phyloP scores from a whole-genome alignment of 2,797 vertebrate genomes.

The Periophthalmus magnuspinnatus region DNA sequence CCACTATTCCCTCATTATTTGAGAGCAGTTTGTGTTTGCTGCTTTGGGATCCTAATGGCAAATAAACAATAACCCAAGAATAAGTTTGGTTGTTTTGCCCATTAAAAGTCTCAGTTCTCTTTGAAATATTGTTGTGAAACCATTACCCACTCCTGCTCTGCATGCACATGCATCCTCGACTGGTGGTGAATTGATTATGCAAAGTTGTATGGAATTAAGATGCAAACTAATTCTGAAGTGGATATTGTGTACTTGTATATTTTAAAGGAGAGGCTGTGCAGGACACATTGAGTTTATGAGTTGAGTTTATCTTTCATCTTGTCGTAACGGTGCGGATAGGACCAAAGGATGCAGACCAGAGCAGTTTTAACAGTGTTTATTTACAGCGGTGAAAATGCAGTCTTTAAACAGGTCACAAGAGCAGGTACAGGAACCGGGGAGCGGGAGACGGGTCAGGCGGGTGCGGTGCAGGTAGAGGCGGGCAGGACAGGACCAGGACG shows the following conservation, averaged over 20 bases:
- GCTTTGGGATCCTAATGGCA: constrained; percentile 12
- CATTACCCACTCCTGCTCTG: background rate
- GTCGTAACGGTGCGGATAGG: too few relatives aligned
- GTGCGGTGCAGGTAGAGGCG: too few relatives aligned
- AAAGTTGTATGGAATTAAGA: background rate
- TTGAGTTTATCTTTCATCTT: background rate
- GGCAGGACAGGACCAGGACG: too few relatives aligned
- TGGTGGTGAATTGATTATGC: background rate
- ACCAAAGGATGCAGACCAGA: too few relatives aligned
- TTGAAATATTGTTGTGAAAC: constrained; percentile 5
- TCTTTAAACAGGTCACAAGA: too few relatives aligned
- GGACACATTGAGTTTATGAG: too few relatives aligned
- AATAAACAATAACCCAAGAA: constrained; percentile 9
- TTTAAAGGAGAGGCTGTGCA: background rate
- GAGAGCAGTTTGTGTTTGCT: constrained; percentile 18
- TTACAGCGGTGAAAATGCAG: too few relatives aligned
- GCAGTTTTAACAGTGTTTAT: too few relatives aligned
- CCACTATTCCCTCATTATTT: constrained; percentile 37
- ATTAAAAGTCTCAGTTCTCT: constrained; percentile 3
- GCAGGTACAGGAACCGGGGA: too few relatives aligned
- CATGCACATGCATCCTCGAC: background rate
- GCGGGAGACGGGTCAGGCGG: too few relatives aligned
- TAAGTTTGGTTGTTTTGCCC: constrained; percentile 12
- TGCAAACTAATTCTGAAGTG: background rate
- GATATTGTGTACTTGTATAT: background rate